A percentile compares a stretch with the other conserved stretches of the same genome.
phyloP scores from a whole-genome alignment of 2,113 vertebrate species.

The Microcebus jonahi region DNA sequence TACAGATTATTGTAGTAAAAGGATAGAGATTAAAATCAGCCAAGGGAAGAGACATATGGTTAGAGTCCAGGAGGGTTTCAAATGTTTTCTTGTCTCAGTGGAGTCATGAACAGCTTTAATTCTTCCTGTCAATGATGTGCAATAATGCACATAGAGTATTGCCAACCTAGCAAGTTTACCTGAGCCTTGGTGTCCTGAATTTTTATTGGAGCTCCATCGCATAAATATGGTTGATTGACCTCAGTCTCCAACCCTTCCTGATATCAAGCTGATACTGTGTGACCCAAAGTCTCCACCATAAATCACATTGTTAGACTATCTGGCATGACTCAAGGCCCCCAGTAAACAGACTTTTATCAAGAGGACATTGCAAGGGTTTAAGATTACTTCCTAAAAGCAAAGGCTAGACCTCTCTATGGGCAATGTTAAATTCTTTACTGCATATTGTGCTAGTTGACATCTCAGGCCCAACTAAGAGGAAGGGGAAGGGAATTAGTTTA shows the following conservation, averaged over 20 bases:
- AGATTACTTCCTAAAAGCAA: neutral
- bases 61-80: neutral
- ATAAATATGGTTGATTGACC: neutral
- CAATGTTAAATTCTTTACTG: neutral
- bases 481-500: neutral
- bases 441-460: neutral
- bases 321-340: neutral
- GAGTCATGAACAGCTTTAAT: neutral
- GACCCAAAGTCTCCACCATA: neutral
- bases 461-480: neutral
- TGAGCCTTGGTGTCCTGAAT: neutral
- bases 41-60: neutral
- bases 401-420: neutral
- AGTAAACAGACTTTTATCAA: neutral
- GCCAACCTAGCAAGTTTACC: neutral
- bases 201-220: neutral
- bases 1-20: conserved; percentile 10
- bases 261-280: neutral
- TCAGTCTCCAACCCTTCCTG: neutral
- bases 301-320: conserved; percentile 1
- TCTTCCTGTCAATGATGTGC: neutral
- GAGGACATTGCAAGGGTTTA: neutral
- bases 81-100: neutral
- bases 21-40: neutral
- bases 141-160: neutral